A percentile compares a stretch with the other conserved stretches of the same genome.
phyloP scores from a whole-genome alignment of 1,140 invertebrate species.

The Centruroides vittatus region DNA sequence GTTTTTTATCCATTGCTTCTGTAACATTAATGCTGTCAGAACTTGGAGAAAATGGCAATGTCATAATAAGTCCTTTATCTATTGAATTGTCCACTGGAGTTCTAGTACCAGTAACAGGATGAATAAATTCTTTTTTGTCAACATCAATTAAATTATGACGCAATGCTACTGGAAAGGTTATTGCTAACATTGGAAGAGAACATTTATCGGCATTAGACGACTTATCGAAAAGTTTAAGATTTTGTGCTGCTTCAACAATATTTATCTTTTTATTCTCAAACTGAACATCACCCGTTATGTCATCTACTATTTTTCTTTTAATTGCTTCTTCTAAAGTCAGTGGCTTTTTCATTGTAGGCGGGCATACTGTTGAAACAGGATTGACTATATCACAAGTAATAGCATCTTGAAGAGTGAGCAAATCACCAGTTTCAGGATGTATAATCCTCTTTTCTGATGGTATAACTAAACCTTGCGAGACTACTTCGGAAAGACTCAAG shows the following conservation, averaged over 20 bases:
- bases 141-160: slow-evolving; percentile 59
- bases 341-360: slow-evolving; percentile 39
- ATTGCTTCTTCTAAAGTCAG: slow-evolving; percentile 68
- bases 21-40: slow-evolving; percentile 44
- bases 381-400: slow-evolving; percentile 75
- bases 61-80: slow-evolving; percentile 48
- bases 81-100: slow-evolving; percentile 60
- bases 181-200: slow-evolving; percentile 44
- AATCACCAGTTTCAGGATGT: slow-evolving; percentile 71
- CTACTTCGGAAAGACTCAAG: slow-evolving; percentile 63
- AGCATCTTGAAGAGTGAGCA: slow-evolving; percentile 59
- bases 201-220: slow-evolving; percentile 12
- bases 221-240: slow-evolving; percentile 20
- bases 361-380: slow-evolving; percentile 46
- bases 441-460: slow-evolving; percentile 58
- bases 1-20: slow-evolving; percentile 49
- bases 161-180: slow-evolving; percentile 68
- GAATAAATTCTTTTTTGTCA: slow-evolving; percentile 46
- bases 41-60: slow-evolving; percentile 8
- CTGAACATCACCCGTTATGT: slow-evolving; percentile 53
- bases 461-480: slow-evolving; percentile 67
- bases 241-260: slow-evolving; percentile 23
- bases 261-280: slow-evolving; percentile 27
- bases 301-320: slow-evolving; percentile 54
- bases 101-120: slow-evolving; percentile 59